phyloP scores from a whole-genome alignment of 1,140 invertebrate species.

The Heterodera carotae region DNA sequence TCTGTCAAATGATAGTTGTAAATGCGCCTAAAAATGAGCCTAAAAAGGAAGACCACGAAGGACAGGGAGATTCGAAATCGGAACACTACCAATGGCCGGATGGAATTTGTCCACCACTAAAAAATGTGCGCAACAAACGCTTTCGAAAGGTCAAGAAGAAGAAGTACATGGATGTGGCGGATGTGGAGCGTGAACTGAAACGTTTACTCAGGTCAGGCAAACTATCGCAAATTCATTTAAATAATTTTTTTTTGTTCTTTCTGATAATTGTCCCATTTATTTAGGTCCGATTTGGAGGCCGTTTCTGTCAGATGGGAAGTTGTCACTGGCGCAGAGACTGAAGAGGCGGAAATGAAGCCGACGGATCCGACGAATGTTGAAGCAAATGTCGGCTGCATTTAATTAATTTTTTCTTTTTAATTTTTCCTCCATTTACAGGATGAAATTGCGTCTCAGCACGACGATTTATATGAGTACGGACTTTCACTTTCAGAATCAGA shows the following conservation, averaged over 20 bases:
- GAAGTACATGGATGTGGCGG: conserved; percentile 63
- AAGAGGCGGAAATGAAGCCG: conserved; percentile 23
- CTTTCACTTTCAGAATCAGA: conserved; percentile 25
- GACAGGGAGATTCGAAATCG: conserved; percentile 23
- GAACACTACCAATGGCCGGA: conserved; percentile 57
- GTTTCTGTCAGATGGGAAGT: conserved; percentile 57
- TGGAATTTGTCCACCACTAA: conserved; percentile 59
- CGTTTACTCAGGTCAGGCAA: conserved; percentile 50
- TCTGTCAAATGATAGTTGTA: conserved; percentile 59
- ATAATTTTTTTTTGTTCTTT: conserved; percentile 20
- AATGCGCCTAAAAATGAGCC: conserved; percentile 30
- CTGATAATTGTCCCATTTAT: conserved; percentile 6
- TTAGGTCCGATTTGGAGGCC: conserved; percentile 58
- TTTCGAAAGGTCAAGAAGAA: conserved; percentile 65
- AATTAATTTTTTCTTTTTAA: not conserved
- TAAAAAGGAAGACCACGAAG: conserved; percentile 24
- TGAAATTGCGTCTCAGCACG: not conserved
- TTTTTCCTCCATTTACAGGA: conserved; percentile 17
- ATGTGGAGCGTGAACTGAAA: conserved; percentile 62
- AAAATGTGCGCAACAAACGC: conserved; percentile 52
- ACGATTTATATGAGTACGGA: conserved; percentile 24
- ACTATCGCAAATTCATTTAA: conserved; percentile 8
- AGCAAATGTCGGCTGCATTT: not conserved
- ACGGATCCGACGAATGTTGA: not conserved
- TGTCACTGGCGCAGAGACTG: conserved; percentile 47